Evolutionary conservation across 2,888 invertebrate species (phyloP), one percentile per base, ranked within the genome.

Genomic region (Nebria brevicollis): DNA sequence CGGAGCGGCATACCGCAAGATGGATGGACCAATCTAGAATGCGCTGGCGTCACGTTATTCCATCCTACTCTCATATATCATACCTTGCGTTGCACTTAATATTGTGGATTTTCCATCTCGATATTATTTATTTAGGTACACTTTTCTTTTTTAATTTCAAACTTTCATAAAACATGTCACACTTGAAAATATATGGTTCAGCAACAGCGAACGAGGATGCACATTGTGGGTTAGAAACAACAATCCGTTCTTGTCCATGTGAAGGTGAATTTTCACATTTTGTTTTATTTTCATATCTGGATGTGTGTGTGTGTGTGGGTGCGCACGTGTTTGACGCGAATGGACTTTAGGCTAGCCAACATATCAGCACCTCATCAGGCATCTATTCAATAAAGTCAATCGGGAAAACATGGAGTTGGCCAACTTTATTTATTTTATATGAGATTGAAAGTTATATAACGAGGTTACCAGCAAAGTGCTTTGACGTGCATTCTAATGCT

Each of bases 21-120:
- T 80, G 80, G 75, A 80, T 80, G 80, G 80, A 80, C 80, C 80
- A 80, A 80, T 80, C 80, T 80, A 80, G 75, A 75, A 20, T 34
- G 20, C 20, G 11, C 70, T 26, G 65, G 72, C 66, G 78, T 78
- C 78, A 66, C 34, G 77, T 68, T 64, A 64, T 64, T 77, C 43
- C 74, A 42, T 78, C 26, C 74, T 66, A 42, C 73, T 74, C 78
- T 74, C 41, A 78, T 78, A 78, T 78, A 78, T 78, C 78, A 78
- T 78, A 78, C 78, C 66, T 66, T 34, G 68, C 43, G 74, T 66
- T 66, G 74, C 78, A 78, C 78, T 78, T 78, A 78, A 78, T 78
- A 78, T 78, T 78, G 78, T 64, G 66, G 42, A 77, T 73, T 78
- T 78, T 78, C 78, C 73, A 25, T 70, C 13, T 8, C 8, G 54